Evolutionary conservation across 2,113 vertebrate genomes (phyloP).

Genomic region (Spea multiplicata): DNA sequence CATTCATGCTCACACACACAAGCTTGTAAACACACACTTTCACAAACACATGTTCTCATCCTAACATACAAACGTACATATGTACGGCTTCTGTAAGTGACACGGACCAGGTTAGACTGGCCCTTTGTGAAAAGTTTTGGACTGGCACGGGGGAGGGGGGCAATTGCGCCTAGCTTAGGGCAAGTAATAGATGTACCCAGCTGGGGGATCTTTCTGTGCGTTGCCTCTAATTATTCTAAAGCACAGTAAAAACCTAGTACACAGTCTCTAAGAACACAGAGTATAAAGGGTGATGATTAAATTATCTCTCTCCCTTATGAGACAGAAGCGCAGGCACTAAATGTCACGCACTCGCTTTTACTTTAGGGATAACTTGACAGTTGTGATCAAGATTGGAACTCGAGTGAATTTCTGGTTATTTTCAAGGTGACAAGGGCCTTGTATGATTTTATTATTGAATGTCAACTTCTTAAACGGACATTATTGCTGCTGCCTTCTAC

Average conservation of each 20-base stretch:
- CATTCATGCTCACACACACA: no score
- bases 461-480: no score
- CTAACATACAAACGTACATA: no score
- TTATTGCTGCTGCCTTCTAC: no score
- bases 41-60: no score
- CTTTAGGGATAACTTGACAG: constrained; percentile 15
- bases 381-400: background rate
- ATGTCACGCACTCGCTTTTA: constrained; percentile 35
- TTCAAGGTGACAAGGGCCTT: no score
- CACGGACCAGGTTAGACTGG: no score
- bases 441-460: no score
- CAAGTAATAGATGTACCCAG: constrained; percentile 10
- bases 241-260: constrained; percentile 13
- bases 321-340: constrained; percentile 16
- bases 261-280: constrained; percentile 19
- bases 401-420: background rate
- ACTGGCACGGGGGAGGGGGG: no score
- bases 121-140: no score
- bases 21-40: no score
- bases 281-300: constrained; percentile 8
- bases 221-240: constrained; percentile 11
- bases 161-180: background rate
- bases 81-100: no score
- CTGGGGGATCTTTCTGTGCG: background rate
- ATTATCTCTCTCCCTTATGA: constrained; percentile 34